These are phyloP conservation scores for Drosophila bifasciata DNA, from an alignment of 1,140 invertebrate genomes.

Conservation along the genomic window DNA sequence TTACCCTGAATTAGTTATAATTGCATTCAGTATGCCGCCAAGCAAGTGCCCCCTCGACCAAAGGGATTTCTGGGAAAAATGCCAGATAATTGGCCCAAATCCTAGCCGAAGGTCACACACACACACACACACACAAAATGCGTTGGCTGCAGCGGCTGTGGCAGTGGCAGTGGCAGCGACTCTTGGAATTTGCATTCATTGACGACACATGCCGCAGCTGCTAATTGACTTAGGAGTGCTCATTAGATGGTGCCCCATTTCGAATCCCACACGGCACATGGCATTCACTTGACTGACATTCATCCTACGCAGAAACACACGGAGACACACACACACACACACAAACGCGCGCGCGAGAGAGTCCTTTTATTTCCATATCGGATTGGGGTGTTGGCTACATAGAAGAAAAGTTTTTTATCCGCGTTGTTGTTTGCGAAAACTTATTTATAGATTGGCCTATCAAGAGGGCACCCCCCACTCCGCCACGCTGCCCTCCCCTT, in stretches of 20 bases:
- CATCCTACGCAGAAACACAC: background rate
- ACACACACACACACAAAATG: no score
- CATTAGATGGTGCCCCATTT: background rate
- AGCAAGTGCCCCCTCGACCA: background rate
- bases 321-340: background rate
- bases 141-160: no score
- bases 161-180: no score
- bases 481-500: no score
- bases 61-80: no score
- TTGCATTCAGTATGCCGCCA: constrained; percentile 53
- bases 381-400: constrained; percentile 8
- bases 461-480: constrained; percentile 3
- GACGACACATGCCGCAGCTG: background rate
- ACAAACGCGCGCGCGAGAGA: no score
- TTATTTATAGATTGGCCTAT: constrained; percentile 57
- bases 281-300: constrained; percentile 3
- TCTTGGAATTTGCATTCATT: no score
- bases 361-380: constrained; percentile 19
- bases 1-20: constrained; percentile 55
- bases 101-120: no score
- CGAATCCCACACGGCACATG: background rate
- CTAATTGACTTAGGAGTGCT: constrained; percentile 10
- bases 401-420: constrained; percentile 4
- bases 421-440: constrained; percentile 25
- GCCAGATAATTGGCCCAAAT: no score